Percentiles rank a stretch among this genome's conserved stretches.
Evolutionary conservation across 2,113 vertebrate species (phyloP).

Genomic region (Todiramphus chloris): DNA sequence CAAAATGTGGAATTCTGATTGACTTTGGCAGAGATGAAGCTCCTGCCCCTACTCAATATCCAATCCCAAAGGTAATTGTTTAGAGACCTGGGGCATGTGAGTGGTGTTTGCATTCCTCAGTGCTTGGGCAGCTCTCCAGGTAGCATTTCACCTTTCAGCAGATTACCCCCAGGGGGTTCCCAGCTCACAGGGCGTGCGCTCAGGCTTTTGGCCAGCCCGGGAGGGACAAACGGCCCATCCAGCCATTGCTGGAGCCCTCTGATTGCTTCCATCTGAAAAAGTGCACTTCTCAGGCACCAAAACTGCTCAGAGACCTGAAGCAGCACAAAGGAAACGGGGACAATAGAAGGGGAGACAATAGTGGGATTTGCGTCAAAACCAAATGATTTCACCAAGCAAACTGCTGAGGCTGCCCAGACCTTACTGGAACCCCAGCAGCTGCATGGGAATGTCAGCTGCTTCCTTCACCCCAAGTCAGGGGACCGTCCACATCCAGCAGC

Average conservation of each 20-base stretch:
- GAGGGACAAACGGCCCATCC: not conserved
- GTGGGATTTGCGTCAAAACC: conserved; percentile 39
- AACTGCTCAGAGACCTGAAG: not conserved
- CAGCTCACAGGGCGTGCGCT: not conserved
- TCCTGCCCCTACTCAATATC: conserved; percentile 74
- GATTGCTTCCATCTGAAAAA: not conserved
- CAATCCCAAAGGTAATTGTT: conserved; percentile 85
- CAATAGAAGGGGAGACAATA: conserved; percentile 52
- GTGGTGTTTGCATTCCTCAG: not conserved
- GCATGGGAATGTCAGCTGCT: fast-evolving
- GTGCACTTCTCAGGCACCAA: not conserved
- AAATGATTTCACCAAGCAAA: not conserved
- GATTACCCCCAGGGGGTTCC: not conserved
- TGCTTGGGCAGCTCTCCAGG: not conserved
- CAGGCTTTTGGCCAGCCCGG: not conserved
- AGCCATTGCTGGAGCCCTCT: not conserved
- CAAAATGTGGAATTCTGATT: conserved; percentile 86
- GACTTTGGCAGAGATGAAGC: conserved; percentile 80
- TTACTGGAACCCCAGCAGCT: not conserved
- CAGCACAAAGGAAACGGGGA: conserved; percentile 28
- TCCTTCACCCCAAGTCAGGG: not conserved
- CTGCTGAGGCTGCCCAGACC: not conserved
- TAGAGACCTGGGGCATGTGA: not conserved
- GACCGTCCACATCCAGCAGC: fast-evolving
- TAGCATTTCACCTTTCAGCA: not conserved